Evolutionary conservation across 2,113 vertebrate genomes (phyloP), one percentile per base, ranked within the genome.

Genomic region (Peucedramus taeniatus): DNA sequence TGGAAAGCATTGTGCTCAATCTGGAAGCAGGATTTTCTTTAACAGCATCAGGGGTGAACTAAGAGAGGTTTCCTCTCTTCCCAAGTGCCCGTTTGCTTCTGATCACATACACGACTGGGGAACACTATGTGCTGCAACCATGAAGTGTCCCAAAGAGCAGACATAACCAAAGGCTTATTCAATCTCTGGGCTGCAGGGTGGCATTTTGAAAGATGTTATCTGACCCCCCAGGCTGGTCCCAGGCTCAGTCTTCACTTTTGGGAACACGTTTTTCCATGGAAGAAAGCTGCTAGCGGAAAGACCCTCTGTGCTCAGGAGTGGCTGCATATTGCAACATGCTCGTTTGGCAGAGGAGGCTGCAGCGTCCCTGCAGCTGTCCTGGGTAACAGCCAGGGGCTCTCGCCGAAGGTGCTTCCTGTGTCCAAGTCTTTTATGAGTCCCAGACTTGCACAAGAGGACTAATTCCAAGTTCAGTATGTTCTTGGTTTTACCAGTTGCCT

Each of bases 381-480:
- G 78, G 69, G 76, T 13, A 39, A 37, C 1, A 1, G 90, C 91
- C 96, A 97, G 91, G 39, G 59, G 21, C 76, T 69, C 66, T 87
- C 1, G 3, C 44, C 10, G 22, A 92, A 94, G 92, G 86, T 90
- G 84, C 87, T 89, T 86, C 78, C 59, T 6, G 0, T 12, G 13
- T 92, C 93, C 92, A 90, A 92, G 65, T 23, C 72, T 86, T 94
- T 95, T 90, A 94, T 10, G 72, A 87, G 47, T 74, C 89, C 71
- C 84, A 95, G 86, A 70, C 84, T 69, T 72, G 40, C 42, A 39
- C 18, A 76, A 85, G 39, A 66, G 77, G 47, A 75, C 15, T 0
- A 1, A 65, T 72, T 84, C 76, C 93, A 93, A 93, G 89, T 84
- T 91, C 92, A 60, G 65, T 47, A 33, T 76, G 65, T 90, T 95